Evolutionary conservation across 2,113 vertebrate species (phyloP).

Genomic region (Cettia cetti): DNA sequence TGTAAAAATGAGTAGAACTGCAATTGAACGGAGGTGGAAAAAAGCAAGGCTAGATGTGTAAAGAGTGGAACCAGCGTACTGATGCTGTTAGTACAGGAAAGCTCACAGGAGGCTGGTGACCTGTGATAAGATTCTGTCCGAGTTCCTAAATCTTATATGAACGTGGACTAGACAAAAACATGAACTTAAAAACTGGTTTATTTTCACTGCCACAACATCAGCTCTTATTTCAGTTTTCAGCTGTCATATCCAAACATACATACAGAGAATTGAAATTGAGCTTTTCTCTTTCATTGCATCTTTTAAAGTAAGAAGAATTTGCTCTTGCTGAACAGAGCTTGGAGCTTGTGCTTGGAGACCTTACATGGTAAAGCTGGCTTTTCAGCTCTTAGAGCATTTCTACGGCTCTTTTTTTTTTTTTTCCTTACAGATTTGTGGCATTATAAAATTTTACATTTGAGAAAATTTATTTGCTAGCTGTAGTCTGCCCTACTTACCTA

Average conservation of each 20-base stretch:
- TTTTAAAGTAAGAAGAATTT: background rate
- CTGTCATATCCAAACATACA: background rate
- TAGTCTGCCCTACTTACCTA: background rate
- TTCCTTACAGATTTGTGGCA: background rate
- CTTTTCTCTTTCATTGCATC: background rate
- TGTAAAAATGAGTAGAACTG: background rate
- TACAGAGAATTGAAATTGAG: background rate
- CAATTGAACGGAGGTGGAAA: background rate
- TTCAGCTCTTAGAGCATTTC: background rate
- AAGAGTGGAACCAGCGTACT: background rate
- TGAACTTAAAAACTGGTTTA: background rate
- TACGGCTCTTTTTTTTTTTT: background rate
- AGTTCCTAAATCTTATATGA: background rate
- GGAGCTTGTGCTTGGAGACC: background rate
- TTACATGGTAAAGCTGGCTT: background rate
- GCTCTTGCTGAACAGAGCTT: background rate
- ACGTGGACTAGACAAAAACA: background rate
- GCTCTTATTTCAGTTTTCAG: background rate
- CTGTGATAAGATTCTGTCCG: background rate
- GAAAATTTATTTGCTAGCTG: background rate
- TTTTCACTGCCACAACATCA: background rate
- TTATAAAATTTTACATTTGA: background rate
- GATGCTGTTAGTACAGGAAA: background rate
- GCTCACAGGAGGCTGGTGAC: background rate
- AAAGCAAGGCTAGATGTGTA: background rate